Evolutionary conservation across 2,797 vertebrate species (phyloP), one percentile per base, ranked within the genome.

Genomic region (Melanotaenia trifasciata): DNA sequence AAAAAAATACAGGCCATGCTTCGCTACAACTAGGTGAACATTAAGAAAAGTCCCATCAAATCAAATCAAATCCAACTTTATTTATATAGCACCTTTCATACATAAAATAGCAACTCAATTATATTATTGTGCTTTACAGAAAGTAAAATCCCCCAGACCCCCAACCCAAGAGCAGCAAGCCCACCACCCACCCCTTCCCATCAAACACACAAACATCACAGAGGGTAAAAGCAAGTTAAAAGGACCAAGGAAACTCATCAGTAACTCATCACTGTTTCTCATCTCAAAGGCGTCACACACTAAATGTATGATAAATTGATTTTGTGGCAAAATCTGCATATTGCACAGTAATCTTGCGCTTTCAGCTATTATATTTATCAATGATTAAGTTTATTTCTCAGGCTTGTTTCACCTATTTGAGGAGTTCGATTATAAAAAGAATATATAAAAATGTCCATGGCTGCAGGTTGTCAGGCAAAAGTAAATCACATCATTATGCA

Each of bases 401-500:
- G 35, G 66, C 66, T 79, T 13, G 2, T 57, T 61, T 28, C 60
- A 40, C 57, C 69, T 32, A 16, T 79, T 66, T 30, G 69, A 66
- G 30, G 82, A 67, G 40, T 14, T 14, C 3, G 43, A 45, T 76
- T 64, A 64, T 22, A 16, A 43, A 43, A 43, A 12, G 10, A 38
- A 38, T 58, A 22, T 26, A 28, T 60, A 64, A 16, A 40, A 72
- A 12, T 2, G 22, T 20, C 58, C 30, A 32, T n/a, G 0, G 69
- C 65, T 32, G 64, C 59, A 14, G 74, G 59, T 64, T 11, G 51
- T 60, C 2, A 3, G 12, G 70, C 20, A 12, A 60, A 86, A 84
- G 58, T 72, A 67, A 64, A 76, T 83, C 78, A 61, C 64, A 78
- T 65, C 72, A 79, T 67, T 65, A 58, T 67, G 64, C 81, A 72